Conservation (phyloP, 2,888 invertebrate species). For the Lampropteryx suffumata region DNA sequence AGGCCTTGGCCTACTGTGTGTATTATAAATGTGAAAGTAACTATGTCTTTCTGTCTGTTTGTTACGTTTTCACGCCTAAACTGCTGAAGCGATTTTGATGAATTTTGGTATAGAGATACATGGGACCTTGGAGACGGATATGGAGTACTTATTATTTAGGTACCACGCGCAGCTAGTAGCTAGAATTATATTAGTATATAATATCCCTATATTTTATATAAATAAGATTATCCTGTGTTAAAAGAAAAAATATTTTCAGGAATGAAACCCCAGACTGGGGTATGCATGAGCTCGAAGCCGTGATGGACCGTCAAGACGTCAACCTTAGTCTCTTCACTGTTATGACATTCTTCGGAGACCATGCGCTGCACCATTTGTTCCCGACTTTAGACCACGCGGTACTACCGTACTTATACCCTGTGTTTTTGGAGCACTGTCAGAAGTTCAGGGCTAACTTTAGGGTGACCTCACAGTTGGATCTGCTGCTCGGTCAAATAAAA, state of each 20-base stretch:
- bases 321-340: slow-evolving; percentile 85
- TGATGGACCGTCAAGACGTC: slow-evolving; percentile 86
- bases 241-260: slow-evolving; percentile 35
- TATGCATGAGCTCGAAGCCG: slow-evolving; percentile 86
- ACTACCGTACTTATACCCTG: slow-evolving; percentile 84
- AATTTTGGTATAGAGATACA: too few relatives aligned
- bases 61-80: too few relatives aligned
- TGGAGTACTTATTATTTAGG: too few relatives aligned
- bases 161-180: too few relatives aligned
- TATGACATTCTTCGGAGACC: slow-evolving; percentile 88
- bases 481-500: slow-evolving; percentile 83
- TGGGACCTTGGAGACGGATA: too few relatives aligned
- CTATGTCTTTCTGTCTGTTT: too few relatives aligned
- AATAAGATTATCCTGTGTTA: too few relatives aligned
- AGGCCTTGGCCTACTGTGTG: too few relatives aligned
- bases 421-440: slow-evolving; percentile 55
- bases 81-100: too few relatives aligned
- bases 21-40: too few relatives aligned
- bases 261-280: slow-evolving; percentile 59
- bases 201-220: too few relatives aligned
- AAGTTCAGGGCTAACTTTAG: slow-evolving; percentile 78
- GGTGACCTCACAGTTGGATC: slow-evolving; percentile 77
- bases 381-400: slow-evolving; percentile 89
- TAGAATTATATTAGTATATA: too few relatives aligned
- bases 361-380: slow-evolving; percentile 89